These are phyloP conservation scores for Altica lythri DNA, from an alignment of 2,888 invertebrate species.

Conservation along the genomic window DNA sequence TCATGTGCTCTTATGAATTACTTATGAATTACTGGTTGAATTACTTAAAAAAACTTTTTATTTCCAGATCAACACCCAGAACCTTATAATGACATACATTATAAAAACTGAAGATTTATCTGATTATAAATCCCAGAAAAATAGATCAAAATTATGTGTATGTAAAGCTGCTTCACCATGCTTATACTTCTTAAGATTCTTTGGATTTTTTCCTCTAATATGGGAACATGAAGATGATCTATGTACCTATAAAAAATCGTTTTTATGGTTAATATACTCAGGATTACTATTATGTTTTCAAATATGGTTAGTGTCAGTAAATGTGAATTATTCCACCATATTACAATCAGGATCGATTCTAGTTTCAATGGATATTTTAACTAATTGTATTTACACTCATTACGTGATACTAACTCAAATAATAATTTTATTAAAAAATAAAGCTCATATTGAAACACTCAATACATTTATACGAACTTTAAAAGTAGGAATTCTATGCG, in stretches of 20 bases:
- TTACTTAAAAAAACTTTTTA: too few species aligned
- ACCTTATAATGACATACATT: too few species aligned
- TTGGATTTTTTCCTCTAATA: slow-evolving; percentile 50
- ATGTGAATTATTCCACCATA: slow-evolving; percentile 43
- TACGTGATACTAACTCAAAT: slow-evolving; percentile 46
- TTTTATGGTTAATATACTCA: slow-evolving; percentile 47
- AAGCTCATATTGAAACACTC: slow-evolving; percentile 46
- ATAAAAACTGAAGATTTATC: too few species aligned
- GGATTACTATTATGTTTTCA: slow-evolving; percentile 38
- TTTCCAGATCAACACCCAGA: too few species aligned
- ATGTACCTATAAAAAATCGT: slow-evolving; percentile 48
- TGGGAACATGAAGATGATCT: slow-evolving; percentile 45
- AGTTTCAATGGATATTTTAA: slow-evolving; percentile 46
- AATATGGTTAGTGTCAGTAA: slow-evolving; percentile 39
- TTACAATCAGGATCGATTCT: slow-evolving; percentile 45
- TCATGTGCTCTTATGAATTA: too few species aligned
- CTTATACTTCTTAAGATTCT: slow-evolving; percentile 42
- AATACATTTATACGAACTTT: slow-evolving; percentile 45
- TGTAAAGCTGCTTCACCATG: slow-evolving; percentile 47
- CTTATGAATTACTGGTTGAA: too few species aligned
- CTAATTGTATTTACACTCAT: slow-evolving; percentile 47
- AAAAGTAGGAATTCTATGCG: slow-evolving; percentile 49
- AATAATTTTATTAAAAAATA: slow-evolving; percentile 43
- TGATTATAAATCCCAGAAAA: too few species aligned
- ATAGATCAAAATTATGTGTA: slow-evolving; percentile 38